A percentile compares a stretch with the other conserved stretches of the same genome.
These are phyloP conservation scores for Catalaphyllia jardinei DNA, from an alignment of 64 coral and sea anemone genomes.

Conservation along the genomic window DNA sequence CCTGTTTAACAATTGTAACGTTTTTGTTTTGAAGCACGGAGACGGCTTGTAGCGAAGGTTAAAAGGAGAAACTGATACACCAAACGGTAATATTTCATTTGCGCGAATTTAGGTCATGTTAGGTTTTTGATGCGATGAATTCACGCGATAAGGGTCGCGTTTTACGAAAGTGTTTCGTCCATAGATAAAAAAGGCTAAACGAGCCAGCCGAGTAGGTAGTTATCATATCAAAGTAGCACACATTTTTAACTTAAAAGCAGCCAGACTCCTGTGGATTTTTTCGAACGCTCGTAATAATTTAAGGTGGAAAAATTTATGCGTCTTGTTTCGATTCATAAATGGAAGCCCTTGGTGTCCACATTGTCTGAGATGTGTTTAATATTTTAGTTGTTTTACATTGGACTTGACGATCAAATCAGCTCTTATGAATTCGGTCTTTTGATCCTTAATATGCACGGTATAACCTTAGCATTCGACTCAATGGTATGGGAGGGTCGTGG, in stretches of 20 bases:
- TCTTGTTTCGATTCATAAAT: background rate
- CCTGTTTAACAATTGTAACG: background rate
- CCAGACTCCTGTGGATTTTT: background rate
- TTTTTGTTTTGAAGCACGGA: background rate
- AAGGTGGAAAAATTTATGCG: conserved; percentile 17
- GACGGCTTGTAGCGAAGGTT: background rate
- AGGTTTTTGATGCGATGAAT: background rate
- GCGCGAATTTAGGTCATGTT: background rate
- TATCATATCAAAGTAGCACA: background rate
- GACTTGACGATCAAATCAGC: background rate
- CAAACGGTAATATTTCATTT: background rate
- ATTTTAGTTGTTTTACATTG: conserved; percentile 18
- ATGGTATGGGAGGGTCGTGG: background rate
- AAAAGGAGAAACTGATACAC: background rate
- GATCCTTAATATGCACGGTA: background rate
- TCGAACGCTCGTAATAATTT: conserved; percentile 7
- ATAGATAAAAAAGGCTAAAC: background rate
- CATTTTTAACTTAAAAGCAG: background rate
- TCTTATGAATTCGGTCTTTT: background rate
- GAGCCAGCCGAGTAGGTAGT: background rate
- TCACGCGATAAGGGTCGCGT: conserved; percentile 18
- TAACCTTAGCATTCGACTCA: background rate
- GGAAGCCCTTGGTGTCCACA: conserved; percentile 6
- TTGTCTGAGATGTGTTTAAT: conserved; percentile 26
- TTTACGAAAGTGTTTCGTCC: background rate